Base-by-base conservation (phyloP, 2,888 invertebrate species). In the Lucinisca nassula region DNA sequence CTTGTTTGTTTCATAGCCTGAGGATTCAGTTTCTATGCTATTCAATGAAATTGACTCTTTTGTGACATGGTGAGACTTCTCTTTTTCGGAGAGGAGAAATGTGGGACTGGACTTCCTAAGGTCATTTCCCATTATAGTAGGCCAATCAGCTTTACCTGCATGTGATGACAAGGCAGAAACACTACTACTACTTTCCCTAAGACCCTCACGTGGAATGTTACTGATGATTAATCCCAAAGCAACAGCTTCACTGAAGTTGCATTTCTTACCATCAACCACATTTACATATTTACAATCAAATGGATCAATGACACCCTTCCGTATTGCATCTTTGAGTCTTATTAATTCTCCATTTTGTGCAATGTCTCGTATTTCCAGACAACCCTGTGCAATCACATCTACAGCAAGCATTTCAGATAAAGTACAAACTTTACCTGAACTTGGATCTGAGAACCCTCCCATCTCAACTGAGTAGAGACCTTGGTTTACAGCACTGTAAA, bases 241-340 rank as follows among this genome's bases (percentile, higher is more conserved):
- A 24, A 95, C 92, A 14, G 95, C 95, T 85, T 94, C 94, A 75
- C 88, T 91, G 67, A 94, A 94, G 82, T 93, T 92, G 70, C 93
- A 90, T 24, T 86, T 85, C 76, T 93, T 90, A 27, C 88, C 86
- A 75, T 92, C 91, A 37, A 85, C 85, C 27, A 91, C 90, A 78
- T 93, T 92, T 37, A 92, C 84, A 85, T 94, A 95, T 21, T 90
- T 90, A 37, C 94, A 94, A 79, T 90, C 85, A 30, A 90, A 80
- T 8, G 91, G 86, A 92, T 95, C 95, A 55, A 96, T 93, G 49
- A 96, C 93, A 37, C 96, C 96, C 87, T 96, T 96, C 86, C 96
- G 95, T 81, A 97, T 96, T 38, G 96, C 96, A 97, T 98, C 97
- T 92, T 97, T 97, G 72, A 99, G 96, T 0, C 98, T 98, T 38